A percentile compares a stretch with the other conserved stretches of the same genome.
These are phyloP conservation scores for Percopsis omiscomaycus DNA, from an alignment of 2,797 vertebrate species.

Conservation along the genomic window DNA sequence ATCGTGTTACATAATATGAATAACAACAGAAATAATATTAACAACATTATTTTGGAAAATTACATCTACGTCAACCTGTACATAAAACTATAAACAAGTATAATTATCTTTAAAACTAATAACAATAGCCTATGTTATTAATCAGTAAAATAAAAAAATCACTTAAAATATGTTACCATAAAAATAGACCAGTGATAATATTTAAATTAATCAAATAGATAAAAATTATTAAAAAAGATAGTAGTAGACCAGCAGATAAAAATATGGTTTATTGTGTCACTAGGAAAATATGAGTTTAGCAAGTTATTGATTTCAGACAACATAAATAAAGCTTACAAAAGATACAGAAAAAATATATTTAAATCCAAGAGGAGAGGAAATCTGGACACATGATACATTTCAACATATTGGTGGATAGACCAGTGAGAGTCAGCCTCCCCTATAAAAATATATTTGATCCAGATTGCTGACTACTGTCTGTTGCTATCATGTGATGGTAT, in stretches of 20 bases:
- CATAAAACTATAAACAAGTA: background rate
- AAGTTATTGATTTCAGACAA: background rate
- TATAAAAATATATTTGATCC: conserved; percentile 30
- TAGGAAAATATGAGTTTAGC: background rate
- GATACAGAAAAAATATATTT: background rate
- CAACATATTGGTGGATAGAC: conserved; percentile 18
- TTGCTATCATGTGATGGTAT: conserved; percentile 23
- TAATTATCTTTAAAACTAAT: background rate
- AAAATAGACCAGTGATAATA: too few relatives aligned
- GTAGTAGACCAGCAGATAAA: too few relatives aligned
- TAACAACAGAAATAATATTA: background rate
- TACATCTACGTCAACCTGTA: too few relatives aligned
- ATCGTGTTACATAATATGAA: background rate
- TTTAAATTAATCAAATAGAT: too few relatives aligned
- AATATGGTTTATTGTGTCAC: background rate
- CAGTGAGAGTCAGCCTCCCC: conserved; percentile 29
- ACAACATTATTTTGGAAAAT: background rate
- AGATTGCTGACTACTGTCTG: conserved; percentile 38
- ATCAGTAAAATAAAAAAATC: too few relatives aligned
- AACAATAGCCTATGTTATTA: too few relatives aligned
- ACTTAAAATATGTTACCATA: too few relatives aligned
- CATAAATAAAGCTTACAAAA: background rate
- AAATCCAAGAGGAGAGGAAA: too few relatives aligned
- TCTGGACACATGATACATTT: conserved; percentile 11
- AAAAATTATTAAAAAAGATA: too few relatives aligned